Evolutionary conservation across 2,797 vertebrate species (phyloP), one percentile per base, ranked within the genome.

Genomic region (Coendou prehensilis): DNA sequence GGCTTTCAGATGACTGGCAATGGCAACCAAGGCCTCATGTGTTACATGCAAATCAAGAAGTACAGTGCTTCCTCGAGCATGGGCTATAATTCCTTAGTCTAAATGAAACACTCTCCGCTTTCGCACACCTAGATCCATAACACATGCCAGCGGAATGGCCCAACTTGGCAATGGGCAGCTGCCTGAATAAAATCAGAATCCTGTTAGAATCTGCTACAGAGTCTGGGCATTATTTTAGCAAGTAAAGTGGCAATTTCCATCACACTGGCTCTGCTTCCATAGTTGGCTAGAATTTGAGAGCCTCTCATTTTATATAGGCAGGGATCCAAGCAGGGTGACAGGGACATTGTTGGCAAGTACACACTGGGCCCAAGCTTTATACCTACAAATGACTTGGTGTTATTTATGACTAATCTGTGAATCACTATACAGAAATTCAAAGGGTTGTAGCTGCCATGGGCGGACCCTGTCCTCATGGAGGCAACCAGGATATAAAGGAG

Each of bases 191-290:
- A 86, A 69, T 87, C 37, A 37, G 47, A 73, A 76, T 84, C 81
- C 28, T 28, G 4, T 6, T 69, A 30, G 33, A 87, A 71, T 76
- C 61, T 88, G n/a, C 15, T 37, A 8, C 37, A 80, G 79, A 75
- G 15, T 26, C 33, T 76, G 2, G 1, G 14, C 93, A 30, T 79
- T 71, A 37, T 83, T 86, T 89, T 93, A 61, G 50, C 41, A 90
- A 85, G 30, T n/a, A 67, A 92, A 93, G 57, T 84, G 28, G 9
- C 15, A 61, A 47, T 92, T 78, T 85, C n/a, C 78, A 94, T 91
- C 54, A 93, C 89, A 37, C 20, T 61, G 1, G 30, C 1, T 88
- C 92, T 76, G 14, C 20, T 41, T 79, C 75, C 88, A 6, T 57
- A 17, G 15, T 85, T 85, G 67, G 23, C 8, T 47, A 54, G 63